Percentiles rank a stretch among this genome's conserved stretches.
phyloP scores from a whole-genome alignment of 2,797 vertebrate genomes.

The Geotrypetes seraphini region DNA sequence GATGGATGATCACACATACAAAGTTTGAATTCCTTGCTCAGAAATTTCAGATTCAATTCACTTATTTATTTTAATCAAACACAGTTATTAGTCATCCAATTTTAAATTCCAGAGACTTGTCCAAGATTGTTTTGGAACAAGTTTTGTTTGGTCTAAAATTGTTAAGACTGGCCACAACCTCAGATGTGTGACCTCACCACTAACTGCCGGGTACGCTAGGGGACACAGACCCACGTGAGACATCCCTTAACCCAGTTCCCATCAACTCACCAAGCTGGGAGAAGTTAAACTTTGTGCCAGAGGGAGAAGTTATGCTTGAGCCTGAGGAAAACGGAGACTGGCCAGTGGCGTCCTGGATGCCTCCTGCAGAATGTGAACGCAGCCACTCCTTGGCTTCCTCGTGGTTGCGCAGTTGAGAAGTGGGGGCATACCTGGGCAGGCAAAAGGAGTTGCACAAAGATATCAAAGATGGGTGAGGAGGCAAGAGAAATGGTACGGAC shows the following conservation, averaged over 20 bases:
- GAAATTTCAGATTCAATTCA: neutral
- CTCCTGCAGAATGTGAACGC: constrained; percentile 87
- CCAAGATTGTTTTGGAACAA: neutral
- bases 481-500: too few relatives aligned
- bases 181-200: too few relatives aligned
- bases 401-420: constrained; percentile 78
- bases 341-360: constrained; percentile 79
- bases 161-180: neutral
- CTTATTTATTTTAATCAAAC: neutral
- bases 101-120: neutral
- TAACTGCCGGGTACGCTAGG: too few relatives aligned
- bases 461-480: too few relatives aligned
- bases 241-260: neutral
- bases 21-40: neutral
- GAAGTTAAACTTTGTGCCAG: constrained; percentile 90
- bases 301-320: constrained; percentile 88
- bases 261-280: constrained; percentile 74
- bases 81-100: neutral
- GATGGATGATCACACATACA: too few relatives aligned
- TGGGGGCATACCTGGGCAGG: constrained; percentile 74
- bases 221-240: neutral
- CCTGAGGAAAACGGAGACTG: constrained; percentile 91
- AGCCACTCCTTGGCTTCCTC: constrained; percentile 94
- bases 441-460: too few relatives aligned
- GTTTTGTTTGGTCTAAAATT: neutral